phyloP scores from a whole-genome alignment of 2,113 vertebrate genomes.

The Casuarius casuarius region DNA sequence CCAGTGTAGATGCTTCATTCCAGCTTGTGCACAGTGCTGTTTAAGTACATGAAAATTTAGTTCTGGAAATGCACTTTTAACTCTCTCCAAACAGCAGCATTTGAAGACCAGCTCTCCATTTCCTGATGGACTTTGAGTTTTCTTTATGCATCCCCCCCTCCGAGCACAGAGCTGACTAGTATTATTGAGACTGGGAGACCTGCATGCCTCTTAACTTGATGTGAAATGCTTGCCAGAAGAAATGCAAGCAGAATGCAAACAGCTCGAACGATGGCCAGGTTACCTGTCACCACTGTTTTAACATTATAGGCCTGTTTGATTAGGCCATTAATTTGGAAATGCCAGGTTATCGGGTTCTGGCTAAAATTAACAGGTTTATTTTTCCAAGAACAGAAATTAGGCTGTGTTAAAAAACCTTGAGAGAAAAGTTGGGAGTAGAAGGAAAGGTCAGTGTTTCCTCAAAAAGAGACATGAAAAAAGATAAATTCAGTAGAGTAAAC shows the following conservation, averaged over 20 bases:
- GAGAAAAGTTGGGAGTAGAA: not conserved
- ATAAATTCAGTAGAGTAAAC: not conserved
- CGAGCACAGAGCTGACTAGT: not conserved
- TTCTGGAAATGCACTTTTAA: not conserved
- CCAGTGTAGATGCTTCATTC: not conserved
- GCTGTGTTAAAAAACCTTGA: not conserved
- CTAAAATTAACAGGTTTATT: not conserved
- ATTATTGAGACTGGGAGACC: not conserved
- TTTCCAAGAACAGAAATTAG: not conserved
- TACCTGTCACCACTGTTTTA: not conserved
- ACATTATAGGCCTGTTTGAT: not conserved
- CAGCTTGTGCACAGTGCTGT: not conserved
- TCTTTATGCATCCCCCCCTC: not conserved
- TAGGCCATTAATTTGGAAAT: constrained; percentile 23
- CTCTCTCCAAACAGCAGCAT: not conserved
- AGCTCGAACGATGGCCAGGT: not conserved
- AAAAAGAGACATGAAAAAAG: not conserved
- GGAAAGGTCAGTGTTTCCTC: not conserved
- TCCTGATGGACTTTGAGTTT: not conserved
- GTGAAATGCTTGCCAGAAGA: not conserved
- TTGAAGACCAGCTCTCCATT: not conserved
- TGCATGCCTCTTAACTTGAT: not conserved
- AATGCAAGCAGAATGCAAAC: not conserved
- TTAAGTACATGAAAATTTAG: not conserved
- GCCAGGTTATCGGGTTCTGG: not conserved